These are phyloP conservation scores for Spilarctia lutea DNA, from an alignment of 2,888 invertebrate genomes.

Conservation along the genomic window DNA sequence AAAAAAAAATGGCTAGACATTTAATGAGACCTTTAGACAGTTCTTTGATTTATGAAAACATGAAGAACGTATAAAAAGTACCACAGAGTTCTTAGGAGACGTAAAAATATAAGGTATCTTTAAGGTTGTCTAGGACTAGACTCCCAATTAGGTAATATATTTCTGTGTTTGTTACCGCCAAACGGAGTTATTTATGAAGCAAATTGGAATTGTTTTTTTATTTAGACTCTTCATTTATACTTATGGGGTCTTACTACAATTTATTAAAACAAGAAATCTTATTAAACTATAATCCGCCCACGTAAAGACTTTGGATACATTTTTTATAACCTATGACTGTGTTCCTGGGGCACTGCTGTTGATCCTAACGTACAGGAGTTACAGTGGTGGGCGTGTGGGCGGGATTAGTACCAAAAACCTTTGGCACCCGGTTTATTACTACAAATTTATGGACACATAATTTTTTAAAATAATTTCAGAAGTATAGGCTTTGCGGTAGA, in stretches of 20 bases:
- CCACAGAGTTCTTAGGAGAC: neutral
- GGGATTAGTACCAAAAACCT: too few species aligned
- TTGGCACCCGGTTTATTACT: too few species aligned
- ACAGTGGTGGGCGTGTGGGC: too few species aligned
- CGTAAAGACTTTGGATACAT: too few species aligned
- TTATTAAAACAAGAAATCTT: too few species aligned
- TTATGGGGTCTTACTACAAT: neutral
- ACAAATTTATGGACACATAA: too few species aligned
- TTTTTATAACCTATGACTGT: too few species aligned
- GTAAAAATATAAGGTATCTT: neutral
- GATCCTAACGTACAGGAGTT: too few species aligned
- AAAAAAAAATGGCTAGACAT: conserved; percentile 9
- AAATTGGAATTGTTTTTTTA: neutral
- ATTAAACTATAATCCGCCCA: too few species aligned
- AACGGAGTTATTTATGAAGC: neutral
- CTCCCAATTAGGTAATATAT: neutral
- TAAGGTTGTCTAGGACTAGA: neutral
- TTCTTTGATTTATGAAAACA: neutral
- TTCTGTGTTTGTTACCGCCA: neutral
- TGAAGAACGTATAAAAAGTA: neutral
- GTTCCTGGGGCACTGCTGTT: too few species aligned
- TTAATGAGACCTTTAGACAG: conserved; percentile 11
- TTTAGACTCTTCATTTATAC: neutral
- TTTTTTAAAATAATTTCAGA: too few species aligned
- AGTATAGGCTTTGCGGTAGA: too few species aligned